Evolutionary conservation across 2,113 vertebrate species (phyloP).

Genomic region (Emydocephalus ijimae): DNA sequence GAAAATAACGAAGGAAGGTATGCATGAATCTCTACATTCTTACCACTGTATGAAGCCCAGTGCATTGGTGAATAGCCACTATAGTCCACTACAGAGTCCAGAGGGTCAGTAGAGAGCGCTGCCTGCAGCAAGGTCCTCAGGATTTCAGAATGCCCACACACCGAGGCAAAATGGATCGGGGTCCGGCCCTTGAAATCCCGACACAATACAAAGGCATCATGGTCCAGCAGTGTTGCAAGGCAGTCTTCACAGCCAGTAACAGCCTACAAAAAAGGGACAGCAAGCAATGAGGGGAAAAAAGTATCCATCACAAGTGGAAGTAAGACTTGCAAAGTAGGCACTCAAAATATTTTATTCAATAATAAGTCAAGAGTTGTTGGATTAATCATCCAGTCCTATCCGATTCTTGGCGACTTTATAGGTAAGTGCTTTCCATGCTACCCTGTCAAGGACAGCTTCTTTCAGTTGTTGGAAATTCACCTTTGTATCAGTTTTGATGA

Average conservation of each 20-base stretch:
- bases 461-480: background rate
- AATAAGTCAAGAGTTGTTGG: background rate
- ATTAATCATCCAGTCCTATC: background rate
- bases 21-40: slow-evolving; percentile 2
- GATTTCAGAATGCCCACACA: slow-evolving; percentile 81
- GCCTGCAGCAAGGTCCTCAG: slow-evolving; percentile 82
- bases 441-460: background rate
- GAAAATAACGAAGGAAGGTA: background rate
- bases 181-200: slow-evolving; percentile 89
- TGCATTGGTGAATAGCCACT: slow-evolving; percentile 91
- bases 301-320: background rate
- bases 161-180: slow-evolving; percentile 87
- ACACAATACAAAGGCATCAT: slow-evolving; percentile 87
- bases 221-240: slow-evolving; percentile 87
- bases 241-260: slow-evolving; percentile 86
- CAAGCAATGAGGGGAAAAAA: background rate
- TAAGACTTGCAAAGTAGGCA: background rate
- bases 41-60: slow-evolving; percentile 95
- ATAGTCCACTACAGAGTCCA: slow-evolving; percentile 89
- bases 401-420: background rate
- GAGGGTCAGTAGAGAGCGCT: slow-evolving; percentile 81
- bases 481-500: background rate
- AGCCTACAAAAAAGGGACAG: slow-evolving; percentile 66
- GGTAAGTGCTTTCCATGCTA: background rate
- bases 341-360: background rate